Percentiles rank a stretch among this genome's conserved stretches.
These are phyloP conservation scores for Alauda arvensis DNA, from an alignment of 2,797 vertebrate genomes.

Conservation along the genomic window DNA sequence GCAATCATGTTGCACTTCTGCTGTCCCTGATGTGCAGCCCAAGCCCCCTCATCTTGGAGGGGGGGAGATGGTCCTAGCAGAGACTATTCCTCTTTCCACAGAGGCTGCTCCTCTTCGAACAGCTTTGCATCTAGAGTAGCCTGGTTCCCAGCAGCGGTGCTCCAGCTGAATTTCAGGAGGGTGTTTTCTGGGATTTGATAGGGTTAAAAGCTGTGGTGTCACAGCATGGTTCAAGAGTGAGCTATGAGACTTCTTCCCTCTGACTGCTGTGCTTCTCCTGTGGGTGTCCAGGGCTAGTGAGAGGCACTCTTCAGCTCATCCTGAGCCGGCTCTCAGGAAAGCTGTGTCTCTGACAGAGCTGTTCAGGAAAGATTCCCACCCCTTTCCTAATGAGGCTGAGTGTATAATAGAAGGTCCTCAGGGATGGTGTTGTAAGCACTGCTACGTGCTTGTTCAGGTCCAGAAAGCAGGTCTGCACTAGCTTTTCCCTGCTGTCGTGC, in stretches of 20 bases:
- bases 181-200: neutral
- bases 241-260: neutral
- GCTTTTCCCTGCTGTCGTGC: conserved; percentile 7
- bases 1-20: neutral
- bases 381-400: neutral
- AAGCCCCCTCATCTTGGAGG: neutral
- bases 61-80: neutral
- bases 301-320: neutral
- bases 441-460: neutral
- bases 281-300: neutral
- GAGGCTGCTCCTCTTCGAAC: accelerated
- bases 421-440: neutral
- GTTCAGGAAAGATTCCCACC: conserved; percentile 32
- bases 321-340: neutral
- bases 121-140: neutral
- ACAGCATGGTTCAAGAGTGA: neutral
- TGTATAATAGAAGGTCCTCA: conserved; percentile 34
- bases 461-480: conserved; percentile 24
- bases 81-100: neutral
- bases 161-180: neutral
- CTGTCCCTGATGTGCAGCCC: neutral
- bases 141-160: accelerated
- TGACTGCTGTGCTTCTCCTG: neutral
- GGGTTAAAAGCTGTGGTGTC: neutral
- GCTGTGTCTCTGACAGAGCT: neutral